phyloP scores from a whole-genome alignment of 1,140 invertebrate species.

The Eufriesea mexicana region DNA sequence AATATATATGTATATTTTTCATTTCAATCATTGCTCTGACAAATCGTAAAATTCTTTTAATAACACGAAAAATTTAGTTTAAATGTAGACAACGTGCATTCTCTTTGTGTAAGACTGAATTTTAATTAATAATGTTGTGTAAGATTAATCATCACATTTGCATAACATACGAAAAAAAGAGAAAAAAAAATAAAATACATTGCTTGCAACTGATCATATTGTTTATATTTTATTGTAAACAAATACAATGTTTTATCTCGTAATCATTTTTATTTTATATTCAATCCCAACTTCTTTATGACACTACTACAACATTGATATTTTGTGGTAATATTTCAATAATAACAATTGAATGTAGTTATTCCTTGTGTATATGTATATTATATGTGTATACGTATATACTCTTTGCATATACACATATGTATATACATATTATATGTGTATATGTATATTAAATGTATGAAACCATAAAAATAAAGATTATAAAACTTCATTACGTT shows the following conservation, averaged over 20 bases:
- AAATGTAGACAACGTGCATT: neutral
- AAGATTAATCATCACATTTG: neutral
- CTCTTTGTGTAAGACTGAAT: conserved; percentile 50
- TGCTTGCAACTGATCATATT: conserved; percentile 30
- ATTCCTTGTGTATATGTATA: conserved; percentile 66
- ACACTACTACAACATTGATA: conserved; percentile 64
- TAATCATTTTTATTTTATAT: conserved; percentile 59
- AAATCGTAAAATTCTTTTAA: neutral
- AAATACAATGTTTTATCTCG: conserved; percentile 25
- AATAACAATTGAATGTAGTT: conserved; percentile 51
- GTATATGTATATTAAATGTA: conserved; percentile 70
- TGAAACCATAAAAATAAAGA: conserved; percentile 63
- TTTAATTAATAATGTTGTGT: conserved; percentile 22
- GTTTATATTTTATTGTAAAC: conserved; percentile 49
- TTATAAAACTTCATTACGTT: conserved; percentile 60
- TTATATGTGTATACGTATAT: conserved; percentile 55
- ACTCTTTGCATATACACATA: too few relatives aligned
- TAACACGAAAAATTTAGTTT: neutral
- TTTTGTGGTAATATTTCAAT: conserved; percentile 60
- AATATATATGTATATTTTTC: conserved; percentile 38
- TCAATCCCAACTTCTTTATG: conserved; percentile 53
- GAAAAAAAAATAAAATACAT: conserved; percentile 2
- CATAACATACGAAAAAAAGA: neutral
- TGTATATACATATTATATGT: conserved; percentile 9
- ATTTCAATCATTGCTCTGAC: neutral